Evolutionary conservation across 2,888 invertebrate species (phyloP).

Genomic region (Brachylomia viminalis): DNA sequence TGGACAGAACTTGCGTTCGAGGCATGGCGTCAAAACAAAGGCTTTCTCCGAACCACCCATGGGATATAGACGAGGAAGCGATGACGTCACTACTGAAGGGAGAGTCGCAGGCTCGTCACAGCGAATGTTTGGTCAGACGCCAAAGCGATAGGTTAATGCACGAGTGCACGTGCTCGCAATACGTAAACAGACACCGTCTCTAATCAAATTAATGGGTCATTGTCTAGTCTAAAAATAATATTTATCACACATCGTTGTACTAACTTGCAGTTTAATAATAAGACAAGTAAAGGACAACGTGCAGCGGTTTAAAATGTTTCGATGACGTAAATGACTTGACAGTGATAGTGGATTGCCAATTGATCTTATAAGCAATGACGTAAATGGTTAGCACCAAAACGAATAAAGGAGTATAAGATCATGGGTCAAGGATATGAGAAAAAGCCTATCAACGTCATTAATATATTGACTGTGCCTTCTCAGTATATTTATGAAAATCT

Average conservation of each 20-base stretch:
- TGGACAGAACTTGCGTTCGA: background rate
- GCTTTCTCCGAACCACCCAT: background rate
- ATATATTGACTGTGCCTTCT: too few relatives aligned
- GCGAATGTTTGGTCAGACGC: slow-evolving; percentile 78
- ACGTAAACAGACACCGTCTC: slow-evolving; percentile 37
- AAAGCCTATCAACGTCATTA: too few relatives aligned
- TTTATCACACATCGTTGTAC: slow-evolving; percentile 37
- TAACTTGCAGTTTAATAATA: slow-evolving; percentile 28
- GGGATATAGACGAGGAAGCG: background rate
- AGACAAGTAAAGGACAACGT: slow-evolving; percentile 24
- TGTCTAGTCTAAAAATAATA: slow-evolving; percentile 66
- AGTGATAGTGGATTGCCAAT: slow-evolving; percentile 19
- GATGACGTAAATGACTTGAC: slow-evolving; percentile 13
- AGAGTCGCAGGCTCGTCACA: slow-evolving; percentile 39
- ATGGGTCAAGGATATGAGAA: background rate
- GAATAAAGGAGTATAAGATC: background rate
- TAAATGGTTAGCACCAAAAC: background rate
- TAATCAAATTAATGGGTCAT: slow-evolving; percentile 66
- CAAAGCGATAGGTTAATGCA: slow-evolving; percentile 78
- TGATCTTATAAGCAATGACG: slow-evolving; percentile 1
- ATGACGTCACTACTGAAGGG: slow-evolving; percentile 19
- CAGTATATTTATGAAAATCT: too few relatives aligned
- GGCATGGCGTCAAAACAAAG: background rate
- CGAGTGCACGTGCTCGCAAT: slow-evolving; percentile 78
- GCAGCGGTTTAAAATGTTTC: background rate